Evolutionary conservation across 2,113 vertebrate species (phyloP).

Genomic region (Sceloporus undulatus): DNA sequence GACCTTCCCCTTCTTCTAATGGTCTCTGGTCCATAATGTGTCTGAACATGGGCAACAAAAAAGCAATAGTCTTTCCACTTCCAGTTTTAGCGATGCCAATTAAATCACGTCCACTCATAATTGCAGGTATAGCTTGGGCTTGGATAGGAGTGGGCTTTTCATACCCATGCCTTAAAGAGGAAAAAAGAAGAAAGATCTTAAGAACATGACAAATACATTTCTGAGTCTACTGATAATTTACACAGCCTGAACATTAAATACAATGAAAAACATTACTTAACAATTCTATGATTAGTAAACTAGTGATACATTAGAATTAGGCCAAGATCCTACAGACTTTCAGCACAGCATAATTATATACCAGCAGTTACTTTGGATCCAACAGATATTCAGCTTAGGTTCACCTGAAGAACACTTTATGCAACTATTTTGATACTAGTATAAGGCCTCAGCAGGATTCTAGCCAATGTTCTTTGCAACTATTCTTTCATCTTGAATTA

Average conservation of each 20-base stretch:
- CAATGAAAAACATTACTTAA: background rate
- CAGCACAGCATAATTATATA: too few species aligned
- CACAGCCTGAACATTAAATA: background rate
- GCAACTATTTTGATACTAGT: too few species aligned
- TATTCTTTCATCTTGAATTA: background rate
- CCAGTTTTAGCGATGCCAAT: conserved; percentile 99
- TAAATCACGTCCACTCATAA: conserved; percentile 96
- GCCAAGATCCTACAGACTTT: too few species aligned
- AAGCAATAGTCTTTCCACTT: conserved; percentile 98
- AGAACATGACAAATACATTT: background rate
- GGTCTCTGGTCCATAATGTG: conserved; percentile 98
- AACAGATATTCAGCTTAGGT: too few species aligned
- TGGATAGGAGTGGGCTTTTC: conserved; percentile 99
- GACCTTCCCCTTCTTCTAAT: conserved; percentile 94
- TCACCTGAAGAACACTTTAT: too few species aligned
- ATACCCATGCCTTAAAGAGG: conserved; percentile 87
- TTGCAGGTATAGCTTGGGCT: conserved; percentile 94
- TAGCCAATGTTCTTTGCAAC: accelerated
- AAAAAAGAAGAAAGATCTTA: conserved; percentile 39
- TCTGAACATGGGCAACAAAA: conserved; percentile 97
- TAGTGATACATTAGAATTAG: accelerated
- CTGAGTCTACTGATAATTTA: background rate
- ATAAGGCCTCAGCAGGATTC: too few species aligned
- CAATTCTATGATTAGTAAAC: background rate
- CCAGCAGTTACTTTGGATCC: too few species aligned